phyloP scores from a whole-genome alignment of 2,888 invertebrate species.

The Tenodera sinensis region DNA sequence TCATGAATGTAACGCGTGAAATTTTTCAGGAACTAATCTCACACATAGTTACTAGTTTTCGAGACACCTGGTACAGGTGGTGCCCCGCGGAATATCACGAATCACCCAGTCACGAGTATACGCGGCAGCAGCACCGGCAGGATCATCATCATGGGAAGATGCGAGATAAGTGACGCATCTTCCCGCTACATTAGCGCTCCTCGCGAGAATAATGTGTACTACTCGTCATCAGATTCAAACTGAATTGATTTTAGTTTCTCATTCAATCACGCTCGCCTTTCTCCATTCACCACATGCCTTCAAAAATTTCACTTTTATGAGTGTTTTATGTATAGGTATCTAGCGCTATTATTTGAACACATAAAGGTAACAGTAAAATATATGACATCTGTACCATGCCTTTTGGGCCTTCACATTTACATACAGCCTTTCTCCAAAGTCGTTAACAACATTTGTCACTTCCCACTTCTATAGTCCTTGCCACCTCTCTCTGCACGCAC shows the following conservation, averaged over 20 bases:
- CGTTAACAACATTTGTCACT: no score
- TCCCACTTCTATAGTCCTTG: no score
- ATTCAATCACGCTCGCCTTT: background rate
- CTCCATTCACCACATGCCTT: background rate
- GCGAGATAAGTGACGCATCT: background rate
- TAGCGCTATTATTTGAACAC: no score
- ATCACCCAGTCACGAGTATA: background rate
- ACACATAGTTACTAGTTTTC: background rate
- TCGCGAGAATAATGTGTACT: background rate
- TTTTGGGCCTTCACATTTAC: no score
- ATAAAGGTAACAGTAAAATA: no score
- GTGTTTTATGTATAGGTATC: background rate
- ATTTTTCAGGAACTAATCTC: background rate
- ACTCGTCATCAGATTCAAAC: background rate
- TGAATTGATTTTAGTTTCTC: background rate
- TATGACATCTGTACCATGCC: no score
- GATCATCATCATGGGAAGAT: background rate
- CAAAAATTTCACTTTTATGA: background rate
- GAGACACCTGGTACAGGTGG: background rate
- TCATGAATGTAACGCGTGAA: no score
- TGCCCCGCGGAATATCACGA: background rate
- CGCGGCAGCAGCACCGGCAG: background rate
- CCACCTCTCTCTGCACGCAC: no score
- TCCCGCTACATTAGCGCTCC: background rate
- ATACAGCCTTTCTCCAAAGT: no score